Evolutionary conservation across 2,888 invertebrate species (phyloP).

Genomic region (Patella ulyssiponensis): DNA sequence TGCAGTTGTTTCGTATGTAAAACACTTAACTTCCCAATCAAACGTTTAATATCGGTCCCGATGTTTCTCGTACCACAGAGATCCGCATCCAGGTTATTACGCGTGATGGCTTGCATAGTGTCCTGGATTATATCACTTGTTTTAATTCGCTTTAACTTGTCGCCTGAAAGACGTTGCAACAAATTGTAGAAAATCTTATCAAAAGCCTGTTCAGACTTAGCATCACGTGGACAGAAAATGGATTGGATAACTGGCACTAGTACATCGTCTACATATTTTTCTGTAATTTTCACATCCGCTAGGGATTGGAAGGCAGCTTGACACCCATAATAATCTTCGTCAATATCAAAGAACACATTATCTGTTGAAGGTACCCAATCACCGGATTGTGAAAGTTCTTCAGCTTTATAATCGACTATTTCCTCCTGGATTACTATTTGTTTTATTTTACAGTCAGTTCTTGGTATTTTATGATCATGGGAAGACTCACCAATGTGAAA

Average conservation of each 20-base stretch:
- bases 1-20: conserved; percentile 32
- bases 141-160: too few relatives aligned
- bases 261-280: neutral
- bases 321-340: conserved; percentile 54
- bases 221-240: conserved; percentile 43
- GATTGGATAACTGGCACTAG: conserved; percentile 15
- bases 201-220: conserved; percentile 37
- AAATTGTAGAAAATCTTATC: conserved; percentile 27
- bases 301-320: conserved; percentile 43
- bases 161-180: neutral
- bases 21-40: too few relatives aligned
- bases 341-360: conserved; percentile 51
- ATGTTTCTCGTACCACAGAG: too few relatives aligned
- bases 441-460: conserved; percentile 40
- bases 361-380: conserved; percentile 31
- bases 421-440: conserved; percentile 38
- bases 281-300: conserved; percentile 37
- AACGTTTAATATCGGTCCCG: too few relatives aligned
- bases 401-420: conserved; percentile 40
- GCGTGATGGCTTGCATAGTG: too few relatives aligned
- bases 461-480: conserved; percentile 10
- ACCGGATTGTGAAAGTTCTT: conserved; percentile 26
- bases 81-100: too few relatives aligned
- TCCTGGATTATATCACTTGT: too few relatives aligned
- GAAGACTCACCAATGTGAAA: neutral